Evolutionary conservation across 2,113 vertebrate genomes (phyloP), one percentile per base, ranked within the genome.

Genomic region (Hydropotes inermis): DNA sequence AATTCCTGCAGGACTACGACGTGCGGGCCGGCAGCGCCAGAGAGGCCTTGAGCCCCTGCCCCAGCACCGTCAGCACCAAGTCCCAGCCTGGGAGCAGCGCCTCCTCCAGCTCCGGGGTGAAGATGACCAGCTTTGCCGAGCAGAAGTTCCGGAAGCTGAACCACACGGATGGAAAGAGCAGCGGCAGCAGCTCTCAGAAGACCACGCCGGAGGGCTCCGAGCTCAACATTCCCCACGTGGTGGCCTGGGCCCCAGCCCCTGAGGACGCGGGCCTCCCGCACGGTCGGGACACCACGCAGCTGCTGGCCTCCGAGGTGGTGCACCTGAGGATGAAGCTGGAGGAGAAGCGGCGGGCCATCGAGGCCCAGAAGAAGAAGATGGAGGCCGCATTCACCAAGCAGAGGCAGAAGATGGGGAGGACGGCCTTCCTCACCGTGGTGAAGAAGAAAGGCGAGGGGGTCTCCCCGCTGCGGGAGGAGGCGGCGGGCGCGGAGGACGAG

Each of bases 361-460:
- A 99, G 98, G 99, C 99, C 30, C 99, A 99, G 98, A 99, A 99
- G 97, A 99, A 99, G 98, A 99, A 99, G 97, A 99, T 99, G 95
- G 99, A 99, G 97, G 99, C 99, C 5, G 99, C 99, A 0, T 99
- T 99, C 95, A 99, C 99, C 0, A 99, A 99, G 64, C 99, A 99
- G 95, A 99, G 99, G 55, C 99, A 99, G 98, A 99, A 99, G 98
- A 99, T 99, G 99, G 99, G 99, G 58, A 99, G 99, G 97, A 99
- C 99, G 0, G 99, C 99, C 0, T 99, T 99, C 98, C 99, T 99
- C 50, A 99, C 99, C 1, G 99, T 99, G 28, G 99, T 99, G 28
- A 99, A 99, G 96, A 99, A 99, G 98, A 99, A 99, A 98, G 99
- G 99, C 15, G 99, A 99, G 2, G 99, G 99, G 0, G 99, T 99